Conservation (phyloP, 2,797 vertebrate genomes). For the Mus spretus region DNA sequence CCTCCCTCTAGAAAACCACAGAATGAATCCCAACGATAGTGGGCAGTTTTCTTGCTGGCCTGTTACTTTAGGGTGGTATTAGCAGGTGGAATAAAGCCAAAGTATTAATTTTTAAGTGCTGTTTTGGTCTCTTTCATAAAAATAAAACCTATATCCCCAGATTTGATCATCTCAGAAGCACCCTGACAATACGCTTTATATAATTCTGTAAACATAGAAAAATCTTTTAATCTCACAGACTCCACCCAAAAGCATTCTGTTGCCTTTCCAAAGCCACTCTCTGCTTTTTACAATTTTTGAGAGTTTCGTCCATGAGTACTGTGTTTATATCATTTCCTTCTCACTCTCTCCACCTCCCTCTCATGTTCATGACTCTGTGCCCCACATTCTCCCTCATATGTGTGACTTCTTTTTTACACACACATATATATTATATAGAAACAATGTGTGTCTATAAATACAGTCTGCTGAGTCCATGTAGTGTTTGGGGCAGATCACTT, state of each 20-base stretch:
- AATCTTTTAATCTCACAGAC: slow-evolving; percentile 28
- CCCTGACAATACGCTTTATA: not conserved
- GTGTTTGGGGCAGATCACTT: not conserved
- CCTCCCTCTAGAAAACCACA: slow-evolving; percentile 53
- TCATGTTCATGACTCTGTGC: not conserved
- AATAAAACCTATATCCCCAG: slow-evolving; percentile 49
- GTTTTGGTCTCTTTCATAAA: slow-evolving; percentile 11
- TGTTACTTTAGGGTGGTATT: slow-evolving; percentile 5
- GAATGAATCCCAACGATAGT: not conserved
- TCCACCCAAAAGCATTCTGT: slow-evolving; percentile 17
- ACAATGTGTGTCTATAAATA: not conserved
- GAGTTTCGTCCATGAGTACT: not conserved
- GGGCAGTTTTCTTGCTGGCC: not conserved
- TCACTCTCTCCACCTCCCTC: not conserved
- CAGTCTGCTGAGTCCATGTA: not conserved
- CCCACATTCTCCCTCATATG: not conserved
- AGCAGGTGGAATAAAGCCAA: slow-evolving; percentile 43
- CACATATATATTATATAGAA: not conserved
- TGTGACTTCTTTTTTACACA: not conserved
- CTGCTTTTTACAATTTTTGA: slow-evolving; percentile 4
- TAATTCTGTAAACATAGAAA: not conserved
- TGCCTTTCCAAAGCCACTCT: not conserved
- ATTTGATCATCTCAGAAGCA: slow-evolving; percentile 49
- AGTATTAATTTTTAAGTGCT: slow-evolving; percentile 8
- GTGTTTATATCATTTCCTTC: not conserved